Base-by-base conservation (phyloP, 2,888 invertebrate species). In the Amiota mariae region DNA sequence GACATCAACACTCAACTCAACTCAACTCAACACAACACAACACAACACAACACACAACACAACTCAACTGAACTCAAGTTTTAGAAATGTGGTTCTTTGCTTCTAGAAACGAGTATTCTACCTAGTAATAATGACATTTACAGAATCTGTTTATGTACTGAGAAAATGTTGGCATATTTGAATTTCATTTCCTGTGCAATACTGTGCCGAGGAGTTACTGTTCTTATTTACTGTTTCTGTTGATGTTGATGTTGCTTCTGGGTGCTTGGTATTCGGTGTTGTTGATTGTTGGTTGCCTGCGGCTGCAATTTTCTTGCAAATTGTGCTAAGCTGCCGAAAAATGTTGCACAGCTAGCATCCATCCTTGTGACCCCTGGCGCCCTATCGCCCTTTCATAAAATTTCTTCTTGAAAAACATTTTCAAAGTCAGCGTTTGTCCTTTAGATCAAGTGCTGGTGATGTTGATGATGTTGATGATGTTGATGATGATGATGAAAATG, bases 141-240 rank as follows among this genome's bases (percentile, higher is more conserved):
- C 61, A 24, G 61, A 54, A n/a, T 54, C 10, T 13, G 56, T n/a
- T n/a, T 13, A 13, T 13, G 56, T 54, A 13, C 56, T n/a, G 18
- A 64, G 36, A 63, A 63, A 63, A 36, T 75, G 72, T 74, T 75
- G 74, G 71, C 72, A 78, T 77, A 78, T 78, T 77, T 77, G 73
- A 76, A 76, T 77, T 77, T 77, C 75, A 78, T 77, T 77, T 77
- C 71, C 75, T 70, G 72, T 72, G 66, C 71, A 71, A 47, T 48
- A 49, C 18, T 13, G 36, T 36, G 36, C 18, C 18, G 11, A 24
- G 63, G 67, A 66, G 70, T 59, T 36, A 51, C 15, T 59, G 66
- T 66, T 66, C 46, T 49, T 57, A 59, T 51, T 49, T 56, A 64
- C 72, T 47, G 71, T n/a, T n/a, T n/a, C n/a, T n/a, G n/a, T n/a